phyloP scores from a whole-genome alignment of 1,140 invertebrate genomes.

The Saccostrea cuccullata region DNA sequence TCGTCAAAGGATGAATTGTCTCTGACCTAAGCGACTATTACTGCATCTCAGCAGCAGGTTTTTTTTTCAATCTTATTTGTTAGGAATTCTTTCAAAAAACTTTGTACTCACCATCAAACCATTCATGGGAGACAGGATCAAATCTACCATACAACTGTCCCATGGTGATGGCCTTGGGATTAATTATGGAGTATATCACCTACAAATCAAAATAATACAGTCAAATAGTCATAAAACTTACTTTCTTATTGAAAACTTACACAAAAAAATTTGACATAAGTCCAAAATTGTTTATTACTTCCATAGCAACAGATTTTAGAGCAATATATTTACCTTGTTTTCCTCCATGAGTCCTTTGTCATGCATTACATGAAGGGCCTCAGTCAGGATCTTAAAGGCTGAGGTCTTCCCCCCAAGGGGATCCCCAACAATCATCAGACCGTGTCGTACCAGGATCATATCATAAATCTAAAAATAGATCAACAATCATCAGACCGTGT shows the following conservation, averaged over 20 bases:
- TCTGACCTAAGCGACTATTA: not conserved
- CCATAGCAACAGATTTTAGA: not conserved
- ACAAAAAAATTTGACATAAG: no score
- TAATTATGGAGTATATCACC: slow-evolving; percentile 76
- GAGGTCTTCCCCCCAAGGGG: slow-evolving; percentile 77
- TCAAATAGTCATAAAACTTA: no score
- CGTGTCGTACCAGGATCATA: slow-evolving; percentile 78
- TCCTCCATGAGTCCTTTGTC: slow-evolving; percentile 74
- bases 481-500: slow-evolving; percentile 79
- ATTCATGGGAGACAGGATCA: slow-evolving; percentile 79
- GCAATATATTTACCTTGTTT: slow-evolving; percentile 61
- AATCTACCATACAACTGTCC: slow-evolving; percentile 79
- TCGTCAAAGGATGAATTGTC: not conserved
- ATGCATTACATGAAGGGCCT: slow-evolving; percentile 70
- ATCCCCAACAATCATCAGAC: slow-evolving; percentile 79
- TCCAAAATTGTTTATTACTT: not conserved
- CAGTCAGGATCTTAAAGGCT: slow-evolving; percentile 74
- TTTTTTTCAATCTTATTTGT: not conserved
- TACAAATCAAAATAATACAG: slow-evolving; percentile 48
- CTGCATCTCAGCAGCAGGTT: not conserved
- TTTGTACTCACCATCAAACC: slow-evolving; percentile 76
- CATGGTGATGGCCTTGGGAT: slow-evolving; percentile 79
- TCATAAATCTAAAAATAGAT: slow-evolving; percentile 76
- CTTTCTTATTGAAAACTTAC: no score
- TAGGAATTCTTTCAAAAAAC: not conserved